A percentile compares a stretch with the other conserved stretches of the same genome.
These are phyloP conservation scores for Merops nubicus DNA, from an alignment of 2,113 vertebrate species.

Conservation along the genomic window DNA sequence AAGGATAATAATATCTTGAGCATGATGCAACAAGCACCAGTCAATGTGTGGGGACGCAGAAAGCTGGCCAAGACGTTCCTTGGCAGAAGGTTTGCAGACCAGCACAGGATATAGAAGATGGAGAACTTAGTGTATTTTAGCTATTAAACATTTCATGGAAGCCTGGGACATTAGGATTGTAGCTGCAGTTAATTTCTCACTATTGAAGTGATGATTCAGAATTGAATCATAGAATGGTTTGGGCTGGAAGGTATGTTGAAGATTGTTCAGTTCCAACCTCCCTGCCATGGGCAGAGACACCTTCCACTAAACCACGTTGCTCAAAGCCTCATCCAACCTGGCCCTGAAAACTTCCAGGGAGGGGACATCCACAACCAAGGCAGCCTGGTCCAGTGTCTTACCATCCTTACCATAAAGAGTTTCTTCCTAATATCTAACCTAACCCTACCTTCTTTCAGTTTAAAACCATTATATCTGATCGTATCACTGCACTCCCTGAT, in stretches of 20 bases:
- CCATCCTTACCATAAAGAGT: not conserved
- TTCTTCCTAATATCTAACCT: not conserved
- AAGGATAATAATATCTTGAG: not conserved
- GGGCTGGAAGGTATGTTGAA: not conserved
- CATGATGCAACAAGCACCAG: not conserved
- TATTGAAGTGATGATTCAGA: not conserved
- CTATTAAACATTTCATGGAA: not conserved
- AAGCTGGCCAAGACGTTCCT: not conserved
- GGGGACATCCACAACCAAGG: not conserved
- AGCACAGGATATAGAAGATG: accelerated
- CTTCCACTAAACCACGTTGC: not conserved
- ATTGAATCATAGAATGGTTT: not conserved
- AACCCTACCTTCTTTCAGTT: not conserved
- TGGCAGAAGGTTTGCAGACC: not conserved
- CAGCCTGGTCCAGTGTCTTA: not conserved
- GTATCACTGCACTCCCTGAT: not conserved
- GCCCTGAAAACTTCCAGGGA: not conserved
- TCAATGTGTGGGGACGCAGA: not conserved
- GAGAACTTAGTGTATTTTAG: not conserved
- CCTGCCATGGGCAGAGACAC: not conserved
- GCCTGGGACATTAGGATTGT: not conserved
- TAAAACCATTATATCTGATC: not conserved
- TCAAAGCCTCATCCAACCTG: not conserved
- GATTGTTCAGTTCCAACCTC: not conserved
- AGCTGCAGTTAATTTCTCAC: not conserved